Base-by-base conservation (phyloP, 2,888 invertebrate genomes). In the Drosophila greeni region DNA sequence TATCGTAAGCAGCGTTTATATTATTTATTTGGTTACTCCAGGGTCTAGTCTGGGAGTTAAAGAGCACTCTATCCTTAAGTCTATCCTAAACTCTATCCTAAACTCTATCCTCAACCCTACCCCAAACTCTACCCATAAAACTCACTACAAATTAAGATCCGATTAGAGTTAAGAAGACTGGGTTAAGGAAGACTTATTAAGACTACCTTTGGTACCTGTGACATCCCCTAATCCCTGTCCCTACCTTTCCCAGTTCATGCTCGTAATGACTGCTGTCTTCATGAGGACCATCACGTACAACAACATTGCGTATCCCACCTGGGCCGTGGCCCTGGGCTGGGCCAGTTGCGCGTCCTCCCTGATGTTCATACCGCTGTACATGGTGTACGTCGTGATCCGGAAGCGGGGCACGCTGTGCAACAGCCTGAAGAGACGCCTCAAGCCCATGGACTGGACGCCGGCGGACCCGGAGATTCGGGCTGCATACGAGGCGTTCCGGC, bases 281-380 rank as follows among this genome's bases (percentile, higher is more conserved):
- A 91, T 91, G 75, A 91, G 91, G 1, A 89, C 90, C 47, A 87
- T 92, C 29, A 90, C 91, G 1, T 93, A 92, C 73, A 90, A 88
- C 49, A 74, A 69, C 8, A 56, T 76, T 2, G 14, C 84, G 75
- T 90, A 91, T 90, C 91, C 93, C 12, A 74, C 89, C 75, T 93
- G 91, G 94, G 92, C 90, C 42, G 90, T 90, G 23, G 85, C 86
- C 72, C 26, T 90, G 52, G 91, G 94, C 5, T 95, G 94, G 95
- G 82, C 89, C 40, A 91, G 93, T 2, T 94, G 94, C 48, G 86
- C 91, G 1, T 74, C 90, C 4, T 96, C 97, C 1, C 93, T 96
- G 70, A 86, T 93, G 0, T 94, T 93, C 81, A 94, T 97, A 76
- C 97, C 97, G 1, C 81, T 90, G 5, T 93, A 92, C 84, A 90